Percentiles rank a stretch among this genome's conserved stretches.
Evolutionary conservation across 2,113 vertebrate species (phyloP).

Genomic region (Nettapus auritus): DNA sequence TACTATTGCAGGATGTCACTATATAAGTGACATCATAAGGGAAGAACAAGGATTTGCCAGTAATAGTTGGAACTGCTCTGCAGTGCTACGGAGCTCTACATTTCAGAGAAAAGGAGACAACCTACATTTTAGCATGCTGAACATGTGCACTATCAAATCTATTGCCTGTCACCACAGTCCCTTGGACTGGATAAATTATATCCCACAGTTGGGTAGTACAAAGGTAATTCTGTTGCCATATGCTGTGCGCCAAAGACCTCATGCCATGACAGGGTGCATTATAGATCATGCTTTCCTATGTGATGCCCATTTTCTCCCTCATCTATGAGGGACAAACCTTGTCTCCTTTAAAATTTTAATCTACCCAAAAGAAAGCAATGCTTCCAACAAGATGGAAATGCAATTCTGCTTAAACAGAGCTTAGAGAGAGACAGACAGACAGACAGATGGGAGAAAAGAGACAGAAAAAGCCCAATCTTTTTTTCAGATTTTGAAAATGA

Average conservation of each 20-base stretch:
- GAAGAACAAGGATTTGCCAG: constrained; percentile 4
- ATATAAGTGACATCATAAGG: constrained; percentile 7
- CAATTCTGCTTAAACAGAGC: not conserved
- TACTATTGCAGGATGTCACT: not conserved
- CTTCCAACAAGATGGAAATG: not conserved
- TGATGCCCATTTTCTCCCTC: constrained; percentile 50
- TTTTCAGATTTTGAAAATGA: not conserved
- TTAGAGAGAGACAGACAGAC: no score
- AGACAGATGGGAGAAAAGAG: no score
- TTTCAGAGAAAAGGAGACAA: not conserved
- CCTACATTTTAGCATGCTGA: constrained; percentile 47
- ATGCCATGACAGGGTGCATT: constrained; percentile 54
- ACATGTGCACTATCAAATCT: constrained; percentile 53
- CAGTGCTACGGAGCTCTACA: not conserved
- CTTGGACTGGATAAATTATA: constrained; percentile 70
- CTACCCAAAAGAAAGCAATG: not conserved
- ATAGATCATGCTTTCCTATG: constrained; percentile 49
- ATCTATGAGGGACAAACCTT: constrained; percentile 33
- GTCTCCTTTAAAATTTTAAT: not conserved
- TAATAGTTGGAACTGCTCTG: not conserved
- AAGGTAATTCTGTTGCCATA: constrained; percentile 76
- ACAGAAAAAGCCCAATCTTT: not conserved
- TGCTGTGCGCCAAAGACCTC: constrained; percentile 73
- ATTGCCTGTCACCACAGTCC: constrained; percentile 58
- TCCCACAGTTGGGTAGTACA: constrained; percentile 65